Evolutionary conservation across 2,888 invertebrate genomes (phyloP).

Genomic region (Chalcis sispes): DNA sequence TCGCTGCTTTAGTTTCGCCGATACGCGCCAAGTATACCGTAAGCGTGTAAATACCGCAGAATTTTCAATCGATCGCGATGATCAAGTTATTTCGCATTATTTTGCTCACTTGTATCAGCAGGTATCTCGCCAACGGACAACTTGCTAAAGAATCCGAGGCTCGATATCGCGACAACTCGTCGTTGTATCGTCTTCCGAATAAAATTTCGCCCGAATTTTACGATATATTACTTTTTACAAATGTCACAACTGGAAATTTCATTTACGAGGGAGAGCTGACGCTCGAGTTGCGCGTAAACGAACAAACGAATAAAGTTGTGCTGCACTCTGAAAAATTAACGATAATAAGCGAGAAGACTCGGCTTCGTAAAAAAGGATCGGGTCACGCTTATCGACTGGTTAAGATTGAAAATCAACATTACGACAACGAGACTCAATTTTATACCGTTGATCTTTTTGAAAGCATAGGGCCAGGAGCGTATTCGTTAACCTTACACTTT

Average conservation of each 20-base stretch:
- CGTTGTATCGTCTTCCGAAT: constrained; percentile 78
- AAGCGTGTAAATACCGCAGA: no score
- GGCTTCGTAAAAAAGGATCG: constrained; percentile 29
- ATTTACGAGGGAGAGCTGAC: constrained; percentile 76
- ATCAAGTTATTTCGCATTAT: no score
- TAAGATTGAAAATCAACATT: constrained; percentile 57
- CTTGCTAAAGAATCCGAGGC: no score
- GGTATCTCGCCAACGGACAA: no score
- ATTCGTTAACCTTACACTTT: constrained; percentile 78
- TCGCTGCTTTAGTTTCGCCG: no score
- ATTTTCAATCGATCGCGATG: no score
- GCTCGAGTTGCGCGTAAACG: constrained; percentile 73
- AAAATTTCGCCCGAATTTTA: constrained; percentile 79
- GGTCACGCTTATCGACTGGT: constrained; percentile 15
- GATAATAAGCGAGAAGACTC: constrained; percentile 64
- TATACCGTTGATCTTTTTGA: constrained; percentile 55
- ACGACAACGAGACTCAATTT: constrained; percentile 64
- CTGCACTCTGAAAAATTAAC: constrained; percentile 77
- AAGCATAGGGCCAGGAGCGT: constrained; percentile 67
- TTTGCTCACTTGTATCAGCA: no score
- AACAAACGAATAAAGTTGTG: constrained; percentile 71
- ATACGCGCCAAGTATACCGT: no score
- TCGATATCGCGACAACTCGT: constrained; percentile 31
- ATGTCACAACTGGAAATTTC: constrained; percentile 57
- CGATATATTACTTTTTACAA: constrained; percentile 73